These are phyloP conservation scores for Xenotilapia flavipinnis DNA, from an alignment of 2,113 vertebrate genomes.

Conservation along the genomic window DNA sequence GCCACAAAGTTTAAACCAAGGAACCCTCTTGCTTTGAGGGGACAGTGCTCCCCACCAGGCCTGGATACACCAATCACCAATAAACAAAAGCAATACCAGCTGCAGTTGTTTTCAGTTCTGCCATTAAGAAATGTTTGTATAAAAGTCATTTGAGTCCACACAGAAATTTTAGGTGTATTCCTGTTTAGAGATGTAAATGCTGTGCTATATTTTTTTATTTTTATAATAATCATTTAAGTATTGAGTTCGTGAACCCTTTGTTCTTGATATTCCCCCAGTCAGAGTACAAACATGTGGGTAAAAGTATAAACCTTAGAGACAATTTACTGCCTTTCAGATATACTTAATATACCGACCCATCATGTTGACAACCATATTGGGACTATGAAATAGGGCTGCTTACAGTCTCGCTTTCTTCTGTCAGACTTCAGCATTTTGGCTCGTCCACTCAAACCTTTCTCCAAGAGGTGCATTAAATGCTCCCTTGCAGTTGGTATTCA, in stretches of 20 bases:
- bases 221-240: not conserved
- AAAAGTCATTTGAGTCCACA: not conserved
- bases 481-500: not conserved
- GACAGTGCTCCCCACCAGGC: too few species aligned
- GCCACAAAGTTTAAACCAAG: not conserved
- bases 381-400: not conserved
- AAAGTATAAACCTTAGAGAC: not conserved
- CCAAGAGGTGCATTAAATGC: not conserved
- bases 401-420: not conserved
- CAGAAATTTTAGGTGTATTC: not conserved
- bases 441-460: not conserved
- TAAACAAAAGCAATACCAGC: not conserved
- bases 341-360: not conserved
- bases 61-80: not conserved
- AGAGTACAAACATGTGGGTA: not conserved
- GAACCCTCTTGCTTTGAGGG: not conserved
- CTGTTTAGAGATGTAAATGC: slow-evolving; percentile 25
- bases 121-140: not conserved
- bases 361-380: not conserved
- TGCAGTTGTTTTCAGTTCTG: not conserved
- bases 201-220: not conserved
- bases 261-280: not conserved
- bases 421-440: not conserved
- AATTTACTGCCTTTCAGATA: not conserved
- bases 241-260: not conserved